Evolutionary conservation across 2,888 invertebrate genomes (phyloP).

Genomic region (Drosophila buzzatii): DNA sequence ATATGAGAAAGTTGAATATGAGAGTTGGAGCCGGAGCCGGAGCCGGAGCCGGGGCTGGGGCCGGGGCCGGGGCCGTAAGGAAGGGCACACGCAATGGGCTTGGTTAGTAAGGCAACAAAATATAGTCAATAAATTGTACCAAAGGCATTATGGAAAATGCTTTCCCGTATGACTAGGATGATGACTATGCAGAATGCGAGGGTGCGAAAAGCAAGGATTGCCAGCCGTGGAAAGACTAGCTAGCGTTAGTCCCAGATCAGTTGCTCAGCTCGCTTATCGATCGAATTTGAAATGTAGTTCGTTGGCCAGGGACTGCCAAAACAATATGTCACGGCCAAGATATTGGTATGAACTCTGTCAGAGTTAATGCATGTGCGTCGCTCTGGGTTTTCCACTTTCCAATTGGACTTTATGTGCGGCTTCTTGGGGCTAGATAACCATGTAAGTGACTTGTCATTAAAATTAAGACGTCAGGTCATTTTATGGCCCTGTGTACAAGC

Average conservation of each 20-base stretch:
- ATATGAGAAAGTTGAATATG: slow-evolving; percentile 55
- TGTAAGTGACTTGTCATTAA: slow-evolving; percentile 78
- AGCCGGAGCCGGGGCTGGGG: too few species aligned
- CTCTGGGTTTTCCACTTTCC: slow-evolving; percentile 12
- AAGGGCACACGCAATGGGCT: slow-evolving; percentile 7
- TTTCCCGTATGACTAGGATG: slow-evolving; percentile 10
- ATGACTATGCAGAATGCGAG: slow-evolving; percentile 2
- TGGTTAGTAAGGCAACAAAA: slow-evolving; percentile 55
- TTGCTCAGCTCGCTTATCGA: slow-evolving; percentile 10
- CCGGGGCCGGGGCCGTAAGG: slow-evolving; percentile 22
- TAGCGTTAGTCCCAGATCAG: slow-evolving; percentile 5
- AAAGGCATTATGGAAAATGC: slow-evolving; percentile 57
- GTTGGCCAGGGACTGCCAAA: neutral
- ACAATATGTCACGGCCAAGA: slow-evolving; percentile 5
- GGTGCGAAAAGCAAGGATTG: slow-evolving; percentile 8
- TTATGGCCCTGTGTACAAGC: slow-evolving; percentile 54
- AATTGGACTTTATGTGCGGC: slow-evolving; percentile 60
- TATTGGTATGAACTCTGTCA: slow-evolving; percentile 1
- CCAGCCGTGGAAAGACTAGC: neutral
- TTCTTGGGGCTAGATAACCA: slow-evolving; percentile 32
- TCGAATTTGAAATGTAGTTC: slow-evolving; percentile 6
- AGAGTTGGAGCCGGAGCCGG: neutral
- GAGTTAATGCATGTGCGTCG: neutral
- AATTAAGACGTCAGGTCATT: slow-evolving; percentile 74
- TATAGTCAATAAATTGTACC: slow-evolving; percentile 58